phyloP scores from a whole-genome alignment of 23 tunicate genomes.

The Halocynthia roretzi region DNA sequence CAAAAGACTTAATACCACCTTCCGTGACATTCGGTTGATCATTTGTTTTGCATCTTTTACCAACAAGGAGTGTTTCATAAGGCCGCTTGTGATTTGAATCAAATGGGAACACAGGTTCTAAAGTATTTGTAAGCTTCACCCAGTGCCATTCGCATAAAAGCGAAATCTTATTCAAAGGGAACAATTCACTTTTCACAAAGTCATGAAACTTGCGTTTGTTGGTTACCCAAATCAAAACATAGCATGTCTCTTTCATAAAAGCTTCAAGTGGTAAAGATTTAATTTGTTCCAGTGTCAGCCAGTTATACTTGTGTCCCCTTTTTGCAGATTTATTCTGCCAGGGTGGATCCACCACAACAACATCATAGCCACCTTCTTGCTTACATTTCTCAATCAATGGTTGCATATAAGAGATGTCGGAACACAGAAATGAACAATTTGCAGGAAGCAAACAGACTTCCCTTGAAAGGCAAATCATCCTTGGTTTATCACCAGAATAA shows the following conservation, averaged over 20 bases:
- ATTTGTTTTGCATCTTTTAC: constrained; percentile 14
- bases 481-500: neutral
- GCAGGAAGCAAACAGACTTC: constrained; percentile 35
- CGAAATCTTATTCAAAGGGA: constrained; percentile 35
- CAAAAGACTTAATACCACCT: too few relatives aligned
- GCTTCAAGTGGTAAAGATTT: constrained; percentile 31
- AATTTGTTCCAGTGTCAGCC: constrained; percentile 44
- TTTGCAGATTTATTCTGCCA: constrained; percentile 92
- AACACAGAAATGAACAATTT: constrained; percentile 41
- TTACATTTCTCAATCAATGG: constrained; percentile 36
- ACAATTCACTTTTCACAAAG: constrained; percentile 49
- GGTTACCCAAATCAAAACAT: constrained; percentile 76
- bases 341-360: constrained; percentile 80
- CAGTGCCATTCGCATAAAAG: constrained; percentile 66
- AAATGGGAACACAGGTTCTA: constrained; percentile 58
- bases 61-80: constrained; percentile 66
- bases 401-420: constrained; percentile 29
- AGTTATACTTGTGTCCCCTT: constrained; percentile 59
- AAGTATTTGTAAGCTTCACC: constrained; percentile 58
- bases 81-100: constrained; percentile 82
- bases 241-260: constrained; percentile 19
- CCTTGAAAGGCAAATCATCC: neutral
- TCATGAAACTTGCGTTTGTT: constrained; percentile 57
- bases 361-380: constrained; percentile 38
- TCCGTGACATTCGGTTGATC: neutral